A percentile compares a stretch with the other conserved stretches of the same genome.
Evolutionary conservation across 2,113 vertebrate species (phyloP).

Genomic region (Proteles cristata): DNA sequence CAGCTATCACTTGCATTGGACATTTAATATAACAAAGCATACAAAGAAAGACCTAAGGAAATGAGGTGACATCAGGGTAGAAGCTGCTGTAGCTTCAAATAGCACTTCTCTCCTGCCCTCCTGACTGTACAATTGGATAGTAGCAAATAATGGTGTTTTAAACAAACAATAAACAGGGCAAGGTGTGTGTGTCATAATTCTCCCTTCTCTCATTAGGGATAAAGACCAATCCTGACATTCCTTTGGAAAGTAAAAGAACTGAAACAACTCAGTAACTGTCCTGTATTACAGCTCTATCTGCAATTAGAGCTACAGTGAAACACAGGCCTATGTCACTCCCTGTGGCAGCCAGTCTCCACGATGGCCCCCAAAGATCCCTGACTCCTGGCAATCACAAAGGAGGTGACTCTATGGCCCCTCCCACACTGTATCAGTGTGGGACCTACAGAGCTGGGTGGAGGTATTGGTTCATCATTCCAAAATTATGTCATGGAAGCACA

Average conservation of each 20-base stretch:
- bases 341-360: background rate
- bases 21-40: background rate
- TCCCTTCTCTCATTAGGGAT: background rate
- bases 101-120: background rate
- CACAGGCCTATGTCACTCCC: background rate
- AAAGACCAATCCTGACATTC: background rate
- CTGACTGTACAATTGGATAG: background rate
- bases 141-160: background rate
- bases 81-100: background rate
- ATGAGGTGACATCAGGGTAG: accelerated
- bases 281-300: background rate
- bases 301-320: background rate
- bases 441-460: background rate
- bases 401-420: background rate
- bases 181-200: background rate
- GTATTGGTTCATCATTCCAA: background rate
- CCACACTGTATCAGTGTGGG: background rate
- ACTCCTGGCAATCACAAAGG: background rate
- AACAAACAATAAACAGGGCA: background rate
- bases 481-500: too few species aligned
- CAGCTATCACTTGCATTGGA: background rate
- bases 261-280: background rate
- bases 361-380: background rate
- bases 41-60: background rate
- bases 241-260: background rate